phyloP scores from a whole-genome alignment of 92 coral and sea anemone species.

The Paragorgia papillata region DNA sequence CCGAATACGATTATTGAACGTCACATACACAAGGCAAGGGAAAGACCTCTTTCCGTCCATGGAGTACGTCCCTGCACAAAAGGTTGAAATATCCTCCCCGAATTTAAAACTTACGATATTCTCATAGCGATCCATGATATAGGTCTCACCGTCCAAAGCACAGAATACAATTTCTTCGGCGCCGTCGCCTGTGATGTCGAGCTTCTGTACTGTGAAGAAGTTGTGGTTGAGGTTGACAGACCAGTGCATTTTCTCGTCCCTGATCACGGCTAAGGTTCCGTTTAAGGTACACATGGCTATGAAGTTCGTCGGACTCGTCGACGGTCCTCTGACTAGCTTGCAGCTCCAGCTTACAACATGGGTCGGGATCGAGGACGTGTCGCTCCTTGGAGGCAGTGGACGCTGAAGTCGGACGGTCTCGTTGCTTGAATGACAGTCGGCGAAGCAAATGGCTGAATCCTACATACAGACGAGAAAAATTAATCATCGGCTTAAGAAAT shows the following conservation, averaged over 20 bases:
- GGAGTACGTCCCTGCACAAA: slow-evolving; percentile 78
- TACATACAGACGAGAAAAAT: neutral
- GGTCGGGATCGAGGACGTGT: slow-evolving; percentile 9
- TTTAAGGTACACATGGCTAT: slow-evolving; percentile 80
- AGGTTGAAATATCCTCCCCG: slow-evolving; percentile 82
- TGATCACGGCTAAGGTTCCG: slow-evolving; percentile 68
- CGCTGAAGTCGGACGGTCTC: slow-evolving; percentile 52
- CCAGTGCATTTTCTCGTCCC: slow-evolving; percentile 76
- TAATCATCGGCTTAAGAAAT: neutral
- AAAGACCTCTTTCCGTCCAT: slow-evolving; percentile 58
- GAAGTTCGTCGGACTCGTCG: slow-evolving; percentile 29
- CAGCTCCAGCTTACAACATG: slow-evolving; percentile 1
- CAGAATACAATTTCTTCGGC: slow-evolving; percentile 80
- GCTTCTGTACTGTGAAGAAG: slow-evolving; percentile 79
- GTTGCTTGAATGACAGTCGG: slow-evolving; percentile 65
- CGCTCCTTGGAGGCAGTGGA: slow-evolving; percentile 21
- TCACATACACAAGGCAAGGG: slow-evolving; percentile 85
- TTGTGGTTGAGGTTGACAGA: slow-evolving; percentile 70
- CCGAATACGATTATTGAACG: slow-evolving; percentile 80
- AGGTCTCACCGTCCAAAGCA: slow-evolving; percentile 85
- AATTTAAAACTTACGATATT: slow-evolving; percentile 83
- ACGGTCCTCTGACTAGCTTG: neutral
- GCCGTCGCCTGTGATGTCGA: slow-evolving; percentile 82
- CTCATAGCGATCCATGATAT: slow-evolving; percentile 73
- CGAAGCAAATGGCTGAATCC: slow-evolving; percentile 19